Conservation (phyloP, 2,888 invertebrate species). For the Mycalesis mineus region DNA sequence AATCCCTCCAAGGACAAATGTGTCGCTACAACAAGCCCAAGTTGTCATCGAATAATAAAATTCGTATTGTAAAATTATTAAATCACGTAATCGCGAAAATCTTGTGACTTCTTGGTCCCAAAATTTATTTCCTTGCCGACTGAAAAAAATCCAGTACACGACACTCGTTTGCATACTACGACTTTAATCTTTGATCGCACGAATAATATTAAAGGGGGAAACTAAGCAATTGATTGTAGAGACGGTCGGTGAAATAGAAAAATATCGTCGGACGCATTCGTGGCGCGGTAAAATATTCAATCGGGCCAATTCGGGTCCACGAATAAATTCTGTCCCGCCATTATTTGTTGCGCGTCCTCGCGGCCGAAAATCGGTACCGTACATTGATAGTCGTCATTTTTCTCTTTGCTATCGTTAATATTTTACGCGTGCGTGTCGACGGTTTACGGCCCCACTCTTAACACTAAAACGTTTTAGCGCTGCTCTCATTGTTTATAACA, state of each 20-base stretch:
- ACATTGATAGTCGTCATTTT: constrained; percentile 77
- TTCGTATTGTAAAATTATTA: too few relatives aligned
- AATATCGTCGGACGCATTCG: constrained; percentile 73
- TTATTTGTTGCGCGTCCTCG: constrained; percentile 66
- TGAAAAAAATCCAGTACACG: constrained; percentile 10
- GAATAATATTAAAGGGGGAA: constrained; percentile 71
- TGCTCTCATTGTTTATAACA: constrained; percentile 76
- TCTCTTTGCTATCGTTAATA: constrained; percentile 76
- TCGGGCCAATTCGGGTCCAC: constrained; percentile 75
- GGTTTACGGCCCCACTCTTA: constrained; percentile 76
- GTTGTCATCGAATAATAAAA: too few relatives aligned
- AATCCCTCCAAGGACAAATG: too few relatives aligned
- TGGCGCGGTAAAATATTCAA: constrained; percentile 78
- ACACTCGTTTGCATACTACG: constrained; percentile 23
- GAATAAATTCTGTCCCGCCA: constrained; percentile 73
- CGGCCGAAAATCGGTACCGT: constrained; percentile 72
- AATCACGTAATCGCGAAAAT: too few relatives aligned
- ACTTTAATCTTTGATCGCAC: constrained; percentile 42
- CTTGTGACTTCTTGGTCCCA: neutral
- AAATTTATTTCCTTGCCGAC: neutral
- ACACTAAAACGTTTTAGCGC: constrained; percentile 77
- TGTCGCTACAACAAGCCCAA: too few relatives aligned
- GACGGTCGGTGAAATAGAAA: constrained; percentile 75
- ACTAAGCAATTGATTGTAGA: constrained; percentile 77
- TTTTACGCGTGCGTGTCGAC: constrained; percentile 77